Percentiles rank a stretch among this genome's conserved stretches.
Evolutionary conservation across 2,888 invertebrate genomes (phyloP).

Genomic region (Drosophila nigricruria): DNA sequence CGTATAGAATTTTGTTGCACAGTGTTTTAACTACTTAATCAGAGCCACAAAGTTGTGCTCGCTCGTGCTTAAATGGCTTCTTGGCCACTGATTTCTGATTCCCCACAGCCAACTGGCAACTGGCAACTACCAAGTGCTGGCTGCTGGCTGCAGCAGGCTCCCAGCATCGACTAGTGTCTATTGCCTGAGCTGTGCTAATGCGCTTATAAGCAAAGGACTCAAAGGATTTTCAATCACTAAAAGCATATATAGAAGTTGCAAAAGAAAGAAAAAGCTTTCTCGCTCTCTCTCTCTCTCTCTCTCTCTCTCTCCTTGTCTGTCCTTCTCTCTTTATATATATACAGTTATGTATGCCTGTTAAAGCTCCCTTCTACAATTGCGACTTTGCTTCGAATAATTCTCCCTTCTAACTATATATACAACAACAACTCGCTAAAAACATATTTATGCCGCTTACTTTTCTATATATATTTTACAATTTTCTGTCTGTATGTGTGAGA

Average conservation of each 20-base stretch:
- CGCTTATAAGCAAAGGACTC: conserved; percentile 41
- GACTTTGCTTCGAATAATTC: background rate
- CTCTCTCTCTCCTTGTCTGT: background rate
- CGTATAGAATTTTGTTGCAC: conserved; percentile 6
- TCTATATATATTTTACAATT: conserved; percentile 10
- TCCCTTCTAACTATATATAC: background rate
- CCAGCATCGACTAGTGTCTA: conserved; percentile 6
- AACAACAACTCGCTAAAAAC: conserved; percentile 5
- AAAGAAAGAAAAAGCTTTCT: background rate
- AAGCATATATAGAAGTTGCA: conserved; percentile 9
- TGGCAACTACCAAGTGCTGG: background rate
- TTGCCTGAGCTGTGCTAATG: conserved; percentile 40
- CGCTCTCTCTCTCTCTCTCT: too few species aligned
- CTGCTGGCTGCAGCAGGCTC: background rate
- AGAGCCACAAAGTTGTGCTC: conserved; percentile 19
- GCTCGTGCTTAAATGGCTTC: conserved; percentile 26
- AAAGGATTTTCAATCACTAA: conserved; percentile 27
- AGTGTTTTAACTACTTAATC: conserved; percentile 12
- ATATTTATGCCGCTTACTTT: conserved; percentile 13
- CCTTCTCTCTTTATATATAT: background rate
- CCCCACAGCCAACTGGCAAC: background rate
- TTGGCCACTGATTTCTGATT: conserved; percentile 12
- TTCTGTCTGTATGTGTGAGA: background rate
- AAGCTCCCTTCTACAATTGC: background rate
- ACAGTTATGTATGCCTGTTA: background rate